Base-by-base conservation (phyloP, 2,113 vertebrate species). In the Planiliza haematocheilus region DNA sequence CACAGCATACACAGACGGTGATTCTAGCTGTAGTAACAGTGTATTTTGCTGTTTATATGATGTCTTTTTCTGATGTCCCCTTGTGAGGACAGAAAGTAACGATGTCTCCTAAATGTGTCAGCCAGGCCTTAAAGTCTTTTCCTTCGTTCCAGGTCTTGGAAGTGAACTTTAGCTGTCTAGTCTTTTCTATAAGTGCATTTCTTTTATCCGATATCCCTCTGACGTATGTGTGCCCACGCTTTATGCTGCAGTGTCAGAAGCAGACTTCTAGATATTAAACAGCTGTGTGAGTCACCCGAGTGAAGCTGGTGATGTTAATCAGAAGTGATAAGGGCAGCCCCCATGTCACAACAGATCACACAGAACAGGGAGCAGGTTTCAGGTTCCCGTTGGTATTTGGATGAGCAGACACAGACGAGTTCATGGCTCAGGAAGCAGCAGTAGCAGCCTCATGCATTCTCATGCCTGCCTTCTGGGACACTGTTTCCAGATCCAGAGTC, bases 301-400 rank as follows among this genome's bases (percentile, higher is more conserved):
- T 64, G 75, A 79, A 71, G 63, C 58, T 0, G 21, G 16, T 91
- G 89, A 91, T 82, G 52, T 7, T 92, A 80, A 92, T 86, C 83
- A 81, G 74, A 78, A 72, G 82, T 82, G 88, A 92, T 90, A 83
- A 90, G 86, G 86, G 86, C 83, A 86, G 71, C 65, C 70, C 66
- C 83, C 20, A n/a, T 79, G 86, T 91, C 90, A 88, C 84, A 84
- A 48, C 45, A 0, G 61, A 87, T 91, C 88, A 85, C 67, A 67
- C 66, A 72, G 77, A 86, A 79, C 64, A 74, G 51, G 53, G 65
- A 86, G 65, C 60, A 68, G 83, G 82, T 81, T 84, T 74, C 75
- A 70, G 70, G 68, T 74, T 83, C 21, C 41, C 74, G 53, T 48
- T 7, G 53, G 68, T 84, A 52, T 86, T 85, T 73, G 71, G 61